Conservation (phyloP, 2,113 vertebrate genomes). For the Siniperca chuatsi region DNA sequence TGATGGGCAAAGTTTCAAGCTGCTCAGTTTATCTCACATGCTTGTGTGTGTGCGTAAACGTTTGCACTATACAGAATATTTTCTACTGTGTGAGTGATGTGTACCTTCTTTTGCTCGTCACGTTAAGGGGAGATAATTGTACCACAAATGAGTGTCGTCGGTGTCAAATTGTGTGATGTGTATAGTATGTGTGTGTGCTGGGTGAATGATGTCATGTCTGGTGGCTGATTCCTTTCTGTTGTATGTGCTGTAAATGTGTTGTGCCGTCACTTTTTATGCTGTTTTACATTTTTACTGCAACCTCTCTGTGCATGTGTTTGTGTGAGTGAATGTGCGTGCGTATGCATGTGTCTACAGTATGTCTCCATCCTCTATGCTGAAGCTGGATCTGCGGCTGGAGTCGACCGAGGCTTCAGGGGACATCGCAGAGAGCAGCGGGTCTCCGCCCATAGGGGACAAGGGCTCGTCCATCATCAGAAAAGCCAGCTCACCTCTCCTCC, state of each 20-base stretch:
- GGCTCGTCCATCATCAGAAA: slow-evolving; percentile 96
- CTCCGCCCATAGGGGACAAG: slow-evolving; percentile 91
- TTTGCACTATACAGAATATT: slow-evolving; percentile 13
- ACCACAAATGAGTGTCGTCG: slow-evolving; percentile 22
- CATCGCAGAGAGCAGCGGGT: slow-evolving; percentile 95
- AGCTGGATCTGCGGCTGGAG: slow-evolving; percentile 97
- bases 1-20: slow-evolving; percentile 58
- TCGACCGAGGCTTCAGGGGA: slow-evolving; percentile 95
- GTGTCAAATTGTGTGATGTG: slow-evolving; percentile 34
- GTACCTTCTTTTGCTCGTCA: slow-evolving; percentile 15
- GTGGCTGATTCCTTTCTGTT: slow-evolving; percentile 34
- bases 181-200: slow-evolving; percentile 12
- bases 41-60: not conserved
- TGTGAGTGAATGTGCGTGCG: slow-evolving; percentile 23
- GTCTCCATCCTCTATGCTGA: slow-evolving; percentile 97
- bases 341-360: slow-evolving; percentile 85
- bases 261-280: not conserved
- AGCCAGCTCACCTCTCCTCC: slow-evolving; percentile 91
- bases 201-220: slow-evolving; percentile 20
- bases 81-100: not conserved
- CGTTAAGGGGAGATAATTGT: slow-evolving; percentile 11
- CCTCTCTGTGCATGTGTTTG: slow-evolving; percentile 16
- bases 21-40: slow-evolving; percentile 44
- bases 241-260: slow-evolving; percentile 12
- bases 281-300: slow-evolving; percentile 9